Evolutionary conservation across 2,888 invertebrate species (phyloP), one percentile per base, ranked within the genome.

Genomic region (Cataglyphis altisquamis): DNA sequence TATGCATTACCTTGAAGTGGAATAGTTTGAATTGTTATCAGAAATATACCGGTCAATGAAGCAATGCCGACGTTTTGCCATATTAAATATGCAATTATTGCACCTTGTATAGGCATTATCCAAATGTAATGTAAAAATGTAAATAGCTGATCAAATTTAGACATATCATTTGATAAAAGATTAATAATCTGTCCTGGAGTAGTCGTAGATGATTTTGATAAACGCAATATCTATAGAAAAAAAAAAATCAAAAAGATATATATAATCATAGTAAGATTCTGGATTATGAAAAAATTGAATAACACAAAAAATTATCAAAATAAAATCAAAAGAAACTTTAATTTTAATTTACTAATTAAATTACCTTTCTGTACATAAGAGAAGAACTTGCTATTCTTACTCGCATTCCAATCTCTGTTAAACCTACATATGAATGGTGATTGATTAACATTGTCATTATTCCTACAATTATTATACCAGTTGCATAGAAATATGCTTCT

Each of bases 161-260:
- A 97, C 3, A 98, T 98, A 93, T 98, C 98, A 91, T 98, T 98
- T 0, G 98, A 98, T 95, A 98, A 96, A 82, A 98, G 94, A 94
- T 98, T 98, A 67, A 98, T 97, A 90, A 98, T 96, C 94, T 98
- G 97, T 0, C 98, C 98, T 88, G 97, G 94, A 94, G 93, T 92
- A 4, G 92, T 93, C 87, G 85, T 89, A 10, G 92, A 89, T 32
- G 90, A 89, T 74, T 90, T 90, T 25, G 94, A 94, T 60, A 96
- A 91, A 29, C 95, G 94, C 57, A 96, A 92, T 25, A 96, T 95
- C 94, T 95, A 82, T n/a, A 88, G 87, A 9, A 12, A 60, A 25
- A 12, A 12, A 29, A 52, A 18, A 21, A 32, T 6, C 32, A 41
- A 36, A 48, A 4, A 36, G 55, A 32, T 80, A 55, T 25, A 62